phyloP scores from a whole-genome alignment of 2,888 invertebrate genomes.

The Margaritifera margaritifera region DNA sequence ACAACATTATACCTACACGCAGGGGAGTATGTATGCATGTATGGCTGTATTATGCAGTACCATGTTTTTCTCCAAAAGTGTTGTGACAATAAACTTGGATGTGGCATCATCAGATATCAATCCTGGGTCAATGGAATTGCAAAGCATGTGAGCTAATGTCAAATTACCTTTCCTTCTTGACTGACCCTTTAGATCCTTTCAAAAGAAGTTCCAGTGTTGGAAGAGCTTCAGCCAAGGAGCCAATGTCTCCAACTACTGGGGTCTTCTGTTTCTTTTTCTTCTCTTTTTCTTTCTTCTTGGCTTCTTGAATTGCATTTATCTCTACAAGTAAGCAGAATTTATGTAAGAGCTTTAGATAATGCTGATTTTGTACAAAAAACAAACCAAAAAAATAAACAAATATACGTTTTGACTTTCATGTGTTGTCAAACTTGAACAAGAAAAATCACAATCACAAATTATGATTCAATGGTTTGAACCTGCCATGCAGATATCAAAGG shows the following conservation, averaged over 20 bases:
- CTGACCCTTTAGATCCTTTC: conserved; percentile 40
- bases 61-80: too few species aligned
- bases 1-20: too few species aligned
- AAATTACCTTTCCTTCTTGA: too few species aligned
- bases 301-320: conserved; percentile 1
- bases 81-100: too few species aligned
- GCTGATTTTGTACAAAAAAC: background rate
- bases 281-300: conserved; percentile 53
- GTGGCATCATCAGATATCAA: too few species aligned
- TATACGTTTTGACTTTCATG: background rate
- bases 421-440: too few species aligned
- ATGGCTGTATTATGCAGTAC: too few species aligned
- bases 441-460: background rate
- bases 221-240: conserved; percentile 63
- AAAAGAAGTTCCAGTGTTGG: conserved; percentile 67
- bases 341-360: background rate
- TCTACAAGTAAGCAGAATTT: background rate
- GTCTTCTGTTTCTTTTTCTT: conserved; percentile 61
- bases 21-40: too few species aligned
- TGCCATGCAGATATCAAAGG: too few species aligned
- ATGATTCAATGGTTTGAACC: too few species aligned
- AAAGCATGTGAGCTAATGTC: too few species aligned
- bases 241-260: conserved; percentile 68
- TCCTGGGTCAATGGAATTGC: too few species aligned
- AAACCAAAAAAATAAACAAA: background rate